Evolutionary conservation across 1,140 invertebrate species (phyloP).

Genomic region (Panagrolaimus sp.): DNA sequence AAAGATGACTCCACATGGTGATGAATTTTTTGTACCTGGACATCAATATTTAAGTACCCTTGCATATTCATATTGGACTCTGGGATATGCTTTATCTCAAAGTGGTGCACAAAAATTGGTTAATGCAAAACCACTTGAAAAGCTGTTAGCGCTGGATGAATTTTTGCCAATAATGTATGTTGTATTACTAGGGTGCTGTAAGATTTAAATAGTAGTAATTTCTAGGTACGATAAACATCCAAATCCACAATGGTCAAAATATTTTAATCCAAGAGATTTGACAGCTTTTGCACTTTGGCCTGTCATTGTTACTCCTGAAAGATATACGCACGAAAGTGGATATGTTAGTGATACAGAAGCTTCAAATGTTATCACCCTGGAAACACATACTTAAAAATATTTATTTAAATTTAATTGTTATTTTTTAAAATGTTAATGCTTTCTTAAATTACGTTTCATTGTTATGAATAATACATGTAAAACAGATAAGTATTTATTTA

Average conservation of each 20-base stretch:
- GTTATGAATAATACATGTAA: no score
- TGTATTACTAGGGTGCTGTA: no score
- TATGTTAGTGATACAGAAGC: conserved; percentile 95
- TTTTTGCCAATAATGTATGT: conserved; percentile 86
- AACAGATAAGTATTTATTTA: no score
- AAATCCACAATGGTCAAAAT: conserved; percentile 70
- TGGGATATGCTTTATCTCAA: conserved; percentile 74
- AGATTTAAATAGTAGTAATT: no score
- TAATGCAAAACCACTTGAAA: conserved; percentile 72
- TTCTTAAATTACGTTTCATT: no score
- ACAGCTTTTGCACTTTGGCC: conserved; percentile 76
- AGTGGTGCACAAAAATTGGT: conserved; percentile 73
- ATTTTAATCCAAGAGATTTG: conserved; percentile 71
- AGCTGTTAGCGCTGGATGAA: conserved; percentile 90
- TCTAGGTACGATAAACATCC: conserved; percentile 70
- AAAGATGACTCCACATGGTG: conserved; percentile 32
- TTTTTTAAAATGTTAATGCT: no score
- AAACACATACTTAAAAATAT: no score
- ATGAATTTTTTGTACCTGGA: conserved; percentile 48
- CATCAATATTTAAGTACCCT: conserved; percentile 70
- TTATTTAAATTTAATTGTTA: no score
- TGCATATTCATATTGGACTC: conserved; percentile 93
- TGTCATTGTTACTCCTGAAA: conserved; percentile 78
- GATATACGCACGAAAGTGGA: conserved; percentile 83
- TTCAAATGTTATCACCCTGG: conserved; percentile 61